phyloP scores from a whole-genome alignment of 2,888 invertebrate genomes.

The Drosophila meridionalis region DNA sequence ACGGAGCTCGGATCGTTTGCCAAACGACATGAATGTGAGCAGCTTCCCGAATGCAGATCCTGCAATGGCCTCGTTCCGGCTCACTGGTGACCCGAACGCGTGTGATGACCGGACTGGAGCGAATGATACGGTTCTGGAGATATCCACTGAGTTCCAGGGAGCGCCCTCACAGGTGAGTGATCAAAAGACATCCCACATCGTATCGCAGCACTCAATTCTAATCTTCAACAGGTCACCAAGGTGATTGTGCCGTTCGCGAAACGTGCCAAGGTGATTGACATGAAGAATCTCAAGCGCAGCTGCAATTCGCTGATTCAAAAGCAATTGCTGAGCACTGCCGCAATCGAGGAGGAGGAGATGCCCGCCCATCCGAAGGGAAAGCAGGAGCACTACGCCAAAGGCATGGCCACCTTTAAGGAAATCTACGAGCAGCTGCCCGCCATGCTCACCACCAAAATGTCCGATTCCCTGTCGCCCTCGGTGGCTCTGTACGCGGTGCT shows the following conservation, averaged over 20 bases:
- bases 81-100: neutral
- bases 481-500: constrained; percentile 92
- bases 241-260: constrained; percentile 92
- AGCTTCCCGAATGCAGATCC: constrained; percentile 13
- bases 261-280: constrained; percentile 94
- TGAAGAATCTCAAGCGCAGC: constrained; percentile 92
- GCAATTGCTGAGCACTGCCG: constrained; percentile 60
- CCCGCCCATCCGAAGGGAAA: constrained; percentile 62
- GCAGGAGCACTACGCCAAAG: constrained; percentile 83
- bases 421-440: constrained; percentile 87
- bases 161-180: constrained; percentile 86
- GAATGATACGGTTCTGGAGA: constrained; percentile 82
- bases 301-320: constrained; percentile 88
- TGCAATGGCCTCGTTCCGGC: neutral
- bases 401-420: constrained; percentile 86
- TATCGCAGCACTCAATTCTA: neutral
- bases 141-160: constrained; percentile 87
- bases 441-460: constrained; percentile 87
- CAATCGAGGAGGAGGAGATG: constrained; percentile 47
- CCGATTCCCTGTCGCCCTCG: constrained; percentile 90
- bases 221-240: constrained; percentile 84
- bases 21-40: constrained; percentile 32
- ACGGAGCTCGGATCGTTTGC: constrained; percentile 26
- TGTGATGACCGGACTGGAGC: constrained; percentile 26
- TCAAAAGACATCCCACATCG: neutral